These are phyloP conservation scores for Micrasema longulum DNA, from an alignment of 1,140 invertebrate species.

Conservation along the genomic window DNA sequence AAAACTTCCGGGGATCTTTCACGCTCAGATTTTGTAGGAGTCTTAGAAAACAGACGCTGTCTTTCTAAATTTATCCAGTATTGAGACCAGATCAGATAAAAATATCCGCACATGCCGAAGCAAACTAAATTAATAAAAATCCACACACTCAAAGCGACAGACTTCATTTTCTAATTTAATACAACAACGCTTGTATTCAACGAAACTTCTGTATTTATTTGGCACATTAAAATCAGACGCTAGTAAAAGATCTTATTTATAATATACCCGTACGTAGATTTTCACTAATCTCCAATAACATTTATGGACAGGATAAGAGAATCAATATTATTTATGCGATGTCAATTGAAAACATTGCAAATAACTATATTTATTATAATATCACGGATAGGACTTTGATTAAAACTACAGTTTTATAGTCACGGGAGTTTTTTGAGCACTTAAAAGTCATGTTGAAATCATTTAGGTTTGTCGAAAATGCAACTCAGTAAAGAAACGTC, in stretches of 20 bases:
- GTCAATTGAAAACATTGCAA: slow-evolving; percentile 21
- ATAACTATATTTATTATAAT: slow-evolving; percentile 6
- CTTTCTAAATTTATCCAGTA: slow-evolving; percentile 74
- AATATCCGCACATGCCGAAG: slow-evolving; percentile 78
- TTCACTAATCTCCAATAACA: slow-evolving; percentile 8
- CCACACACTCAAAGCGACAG: slow-evolving; percentile 75
- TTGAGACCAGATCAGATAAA: slow-evolving; percentile 77
- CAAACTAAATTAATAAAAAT: slow-evolving; percentile 77
- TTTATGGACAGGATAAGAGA: background rate
- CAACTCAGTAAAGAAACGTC: slow-evolving; percentile 25
- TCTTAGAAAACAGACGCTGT: slow-evolving; percentile 63
- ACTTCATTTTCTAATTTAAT: slow-evolving; percentile 66
- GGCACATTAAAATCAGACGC: slow-evolving; percentile 18
- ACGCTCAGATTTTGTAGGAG: slow-evolving; percentile 57
- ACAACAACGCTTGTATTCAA: background rate
- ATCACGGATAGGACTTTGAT: slow-evolving; percentile 1
- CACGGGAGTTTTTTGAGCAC: background rate
- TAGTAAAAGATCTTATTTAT: slow-evolving; percentile 21
- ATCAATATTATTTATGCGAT: slow-evolving; percentile 26
- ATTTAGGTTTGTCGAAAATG: slow-evolving; percentile 8
- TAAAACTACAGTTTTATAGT: background rate
- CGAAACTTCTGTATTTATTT: background rate
- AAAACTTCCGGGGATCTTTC: slow-evolving; percentile 58
- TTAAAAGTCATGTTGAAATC: slow-evolving; percentile 21
- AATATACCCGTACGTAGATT: background rate